Conservation (phyloP, 2,888 invertebrate species). For the Syritta pipiens region DNA sequence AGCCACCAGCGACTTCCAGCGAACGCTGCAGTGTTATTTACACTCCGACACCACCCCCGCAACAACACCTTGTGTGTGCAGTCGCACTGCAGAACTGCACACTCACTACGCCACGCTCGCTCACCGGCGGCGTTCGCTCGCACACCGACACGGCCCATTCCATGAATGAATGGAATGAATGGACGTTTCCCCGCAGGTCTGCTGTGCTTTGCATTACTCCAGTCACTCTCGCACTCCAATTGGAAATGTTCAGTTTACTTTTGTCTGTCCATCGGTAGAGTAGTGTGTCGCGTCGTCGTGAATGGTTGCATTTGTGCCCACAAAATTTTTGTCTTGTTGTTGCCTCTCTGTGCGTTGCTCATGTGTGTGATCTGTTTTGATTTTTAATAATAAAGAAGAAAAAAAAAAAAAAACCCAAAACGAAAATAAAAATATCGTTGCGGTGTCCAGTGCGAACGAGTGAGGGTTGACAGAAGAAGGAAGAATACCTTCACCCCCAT, state of each 20-base stretch:
- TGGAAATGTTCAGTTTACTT: conserved; percentile 68
- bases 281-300: conserved; percentile 61
- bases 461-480: conserved; percentile 59
- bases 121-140: conserved; percentile 1
- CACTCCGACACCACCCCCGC: conserved; percentile 60
- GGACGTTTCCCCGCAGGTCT: not conserved
- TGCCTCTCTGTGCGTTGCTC: too few relatives aligned
- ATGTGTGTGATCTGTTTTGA: conserved; percentile 51
- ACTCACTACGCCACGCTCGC: conserved; percentile 30
- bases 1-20: conserved; percentile 26
- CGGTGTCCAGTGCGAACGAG: conserved; percentile 46
- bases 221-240: conserved; percentile 65
- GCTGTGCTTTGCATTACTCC: conserved; percentile 47
- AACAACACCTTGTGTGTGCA: not conserved
- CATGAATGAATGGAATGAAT: conserved; percentile 60
- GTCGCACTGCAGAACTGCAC: conserved; percentile 64
- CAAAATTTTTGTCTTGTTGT: conserved; percentile 16
- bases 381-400: conserved; percentile 7
- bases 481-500: conserved; percentile 32
- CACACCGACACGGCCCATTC: conserved; percentile 45
- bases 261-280: conserved; percentile 57
- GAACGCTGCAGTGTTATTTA: conserved; percentile 40
- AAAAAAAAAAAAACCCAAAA: too few relatives aligned
- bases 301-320: conserved; percentile 30
- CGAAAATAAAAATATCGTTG: conserved; percentile 25